Percentiles rank a stretch among this genome's conserved stretches.
phyloP scores from a whole-genome alignment of 2,888 invertebrate genomes.

The Drosophila infuscata region DNA sequence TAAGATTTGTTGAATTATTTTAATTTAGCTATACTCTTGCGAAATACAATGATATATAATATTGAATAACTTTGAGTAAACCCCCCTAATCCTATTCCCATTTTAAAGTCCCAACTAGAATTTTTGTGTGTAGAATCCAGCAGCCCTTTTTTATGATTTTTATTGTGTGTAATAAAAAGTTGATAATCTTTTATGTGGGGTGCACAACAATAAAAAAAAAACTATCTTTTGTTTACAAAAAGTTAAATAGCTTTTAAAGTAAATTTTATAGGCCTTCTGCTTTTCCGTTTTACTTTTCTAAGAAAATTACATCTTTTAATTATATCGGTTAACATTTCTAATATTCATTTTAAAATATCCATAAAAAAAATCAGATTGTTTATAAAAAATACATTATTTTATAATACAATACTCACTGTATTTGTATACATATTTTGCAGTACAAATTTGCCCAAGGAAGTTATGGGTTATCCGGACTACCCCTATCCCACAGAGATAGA shows the following conservation, averaged over 20 bases:
- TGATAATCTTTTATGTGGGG: background rate
- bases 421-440: constrained; percentile 85
- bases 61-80: background rate
- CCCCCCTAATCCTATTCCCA: background rate
- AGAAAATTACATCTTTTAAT: background rate
- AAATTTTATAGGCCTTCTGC: background rate
- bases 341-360: background rate
- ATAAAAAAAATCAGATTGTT: background rate
- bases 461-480: constrained; percentile 96
- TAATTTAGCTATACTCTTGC: background rate
- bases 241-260: background rate
- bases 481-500: constrained; percentile 88
- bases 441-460: constrained; percentile 96
- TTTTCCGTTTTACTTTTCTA: no score
- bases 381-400: background rate
- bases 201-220: background rate
- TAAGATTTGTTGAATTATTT: background rate
- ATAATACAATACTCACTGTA: background rate
- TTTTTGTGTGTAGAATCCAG: background rate
- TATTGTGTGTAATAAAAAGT: background rate
- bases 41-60: no score
- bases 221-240: background rate
- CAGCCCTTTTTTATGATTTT: background rate
- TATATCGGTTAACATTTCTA: background rate
- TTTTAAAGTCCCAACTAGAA: background rate